Conservation (phyloP, 2,113 vertebrate species). For the Otus sunia region DNA sequence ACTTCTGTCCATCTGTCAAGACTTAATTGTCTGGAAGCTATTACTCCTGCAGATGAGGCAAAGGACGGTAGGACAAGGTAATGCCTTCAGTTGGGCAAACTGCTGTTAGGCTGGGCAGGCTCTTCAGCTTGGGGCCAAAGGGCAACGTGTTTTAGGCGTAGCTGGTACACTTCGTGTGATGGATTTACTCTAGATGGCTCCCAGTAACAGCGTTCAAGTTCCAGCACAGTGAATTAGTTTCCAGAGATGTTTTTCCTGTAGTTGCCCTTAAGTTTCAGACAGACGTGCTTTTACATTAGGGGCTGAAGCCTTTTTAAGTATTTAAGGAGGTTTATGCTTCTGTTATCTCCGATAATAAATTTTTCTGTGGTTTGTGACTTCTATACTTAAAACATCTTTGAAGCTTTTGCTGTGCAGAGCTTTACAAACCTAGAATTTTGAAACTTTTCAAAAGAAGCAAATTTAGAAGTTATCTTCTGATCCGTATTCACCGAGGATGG, state of each 20-base stretch:
- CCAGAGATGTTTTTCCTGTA: background rate
- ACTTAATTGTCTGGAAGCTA: background rate
- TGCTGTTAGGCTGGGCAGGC: background rate
- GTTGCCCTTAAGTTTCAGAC: background rate
- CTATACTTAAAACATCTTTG: background rate
- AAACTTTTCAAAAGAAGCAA: background rate
- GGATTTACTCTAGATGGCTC: background rate
- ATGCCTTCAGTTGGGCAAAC: background rate
- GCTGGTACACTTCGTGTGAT: fast-evolving
- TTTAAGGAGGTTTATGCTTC: background rate
- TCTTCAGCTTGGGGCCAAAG: background rate
- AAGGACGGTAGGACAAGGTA: background rate
- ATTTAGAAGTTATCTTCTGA: background rate
- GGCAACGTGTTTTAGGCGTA: background rate
- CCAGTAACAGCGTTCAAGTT: background rate
- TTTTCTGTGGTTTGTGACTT: background rate
- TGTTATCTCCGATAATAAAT: background rate
- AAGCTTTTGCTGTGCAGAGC: background rate
- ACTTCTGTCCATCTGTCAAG: background rate
- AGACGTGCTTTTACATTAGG: background rate
- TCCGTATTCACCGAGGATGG: background rate
- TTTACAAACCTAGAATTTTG: background rate
- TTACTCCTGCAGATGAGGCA: background rate
- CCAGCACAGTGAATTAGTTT: background rate
- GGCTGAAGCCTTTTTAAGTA: background rate